Evolutionary conservation across 1,140 invertebrate species (phyloP).

Genomic region (Drosophila littoralis): DNA sequence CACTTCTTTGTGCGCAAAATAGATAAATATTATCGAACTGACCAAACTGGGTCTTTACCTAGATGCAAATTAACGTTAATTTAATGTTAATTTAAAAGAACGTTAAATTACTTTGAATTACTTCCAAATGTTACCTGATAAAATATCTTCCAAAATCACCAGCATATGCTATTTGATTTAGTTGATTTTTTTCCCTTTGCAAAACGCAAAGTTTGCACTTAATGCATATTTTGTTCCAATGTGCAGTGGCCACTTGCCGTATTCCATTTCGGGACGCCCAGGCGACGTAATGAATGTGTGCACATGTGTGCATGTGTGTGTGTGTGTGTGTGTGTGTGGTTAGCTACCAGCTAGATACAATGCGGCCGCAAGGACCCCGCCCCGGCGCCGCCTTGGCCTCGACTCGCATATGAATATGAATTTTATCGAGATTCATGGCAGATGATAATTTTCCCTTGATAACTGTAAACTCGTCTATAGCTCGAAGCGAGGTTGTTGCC

Average conservation of each 20-base stretch:
- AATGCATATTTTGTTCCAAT: background rate
- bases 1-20: too few relatives aligned
- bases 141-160: too few relatives aligned
- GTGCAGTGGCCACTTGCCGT: conserved; percentile 39
- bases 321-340: conserved; percentile 44
- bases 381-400: conserved; percentile 8
- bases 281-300: conserved; percentile 76
- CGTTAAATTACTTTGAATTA: too few relatives aligned
- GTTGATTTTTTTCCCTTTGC: too few relatives aligned
- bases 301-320: conserved; percentile 2
- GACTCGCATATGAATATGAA: conserved; percentile 77
- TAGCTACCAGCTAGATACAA: conserved; percentile 75
- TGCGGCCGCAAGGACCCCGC: conserved; percentile 30
- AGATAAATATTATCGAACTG: too few relatives aligned
- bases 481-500: conserved; percentile 79
- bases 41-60: too few relatives aligned
- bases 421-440: conserved; percentile 84
- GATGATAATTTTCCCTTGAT: conserved; percentile 84
- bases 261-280: conserved; percentile 75
- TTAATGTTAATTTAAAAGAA: too few relatives aligned
- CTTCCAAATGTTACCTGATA: too few relatives aligned
- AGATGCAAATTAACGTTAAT: too few relatives aligned
- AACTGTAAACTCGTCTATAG: conserved; percentile 84
- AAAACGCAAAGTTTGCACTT: background rate
- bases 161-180: too few relatives aligned